Evolutionary conservation across 2,113 vertebrate genomes (phyloP).

Genomic region (Xenopus tropicalis): UCB_Xtro_10.0 CM004444.2:18144501-18145000

Average conservation of each 20-base stretch:
- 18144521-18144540: background rate
- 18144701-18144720: conserved; percentile 22
- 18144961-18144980: no score
- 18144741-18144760: background rate
- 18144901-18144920: conserved; percentile 59
- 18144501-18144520: no score
- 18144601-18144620: background rate
- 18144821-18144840: background rate
- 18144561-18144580: conserved; percentile 30
- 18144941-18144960: conserved; percentile 27
- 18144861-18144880: background rate
- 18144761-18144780: conserved; percentile 4
- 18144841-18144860: background rate
- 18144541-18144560: conserved; percentile 11
- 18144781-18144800: background rate
- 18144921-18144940: background rate
- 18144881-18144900: background rate
- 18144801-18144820: background rate
- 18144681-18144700: background rate
- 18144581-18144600: conserved; percentile 12
- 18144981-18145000: no score
- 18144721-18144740: conserved; percentile 6
- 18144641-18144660: conserved; percentile 17
- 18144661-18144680: background rate
- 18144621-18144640: background rate